Base-by-base conservation (phyloP, 2,888 invertebrate species). In the Lymantria monacha region DNA sequence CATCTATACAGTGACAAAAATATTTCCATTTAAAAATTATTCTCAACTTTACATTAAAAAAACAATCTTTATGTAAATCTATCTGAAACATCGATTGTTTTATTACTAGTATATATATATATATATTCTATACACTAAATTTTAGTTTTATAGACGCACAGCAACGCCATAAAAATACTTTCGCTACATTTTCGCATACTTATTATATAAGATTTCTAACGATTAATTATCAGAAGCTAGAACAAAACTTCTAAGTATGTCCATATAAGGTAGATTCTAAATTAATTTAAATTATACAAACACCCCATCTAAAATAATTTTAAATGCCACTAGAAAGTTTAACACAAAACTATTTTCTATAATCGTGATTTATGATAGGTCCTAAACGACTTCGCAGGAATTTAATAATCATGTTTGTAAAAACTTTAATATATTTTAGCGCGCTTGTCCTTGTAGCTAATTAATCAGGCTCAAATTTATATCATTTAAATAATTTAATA, bases 401-500 rank as follows among this genome's bases (percentile, higher is more conserved):
- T 51, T 41, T 44, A 15, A 44, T 52, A 45, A 52, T 38, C 51
- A 48, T 48, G 48, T 52, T 44, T 33, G 14, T n/a, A 42, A 30
- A 45, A 37, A 42, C 42, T 15, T 45, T 45, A 52, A 52, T 42
- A 41, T 41, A 42, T 42, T 44, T 30, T 31, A 42, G 11, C 30
- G 9, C 48, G 38, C n/a, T 42, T 22, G 31, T 30, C 44, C 12
- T 0, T 44, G 48, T 40, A 40, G 15, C 10, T 37, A n/a, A 48
- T 52, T 48, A 48, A 52, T 52, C 42, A 52, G 30, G 10, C 12
- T 42, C 15, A 52, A 22, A 45, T 48, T 48, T 37, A 30, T 45
- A 12, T 30, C 37, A 52, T 45, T 52, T 48, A 52, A 48, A 46
- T 45, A 22, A 38, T 41, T 41, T 41, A 41, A 14, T 1, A 13